These are phyloP conservation scores for Chiroxiphia lanceolata DNA, from an alignment of 2,797 vertebrate species.

Conservation along the genomic window DNA sequence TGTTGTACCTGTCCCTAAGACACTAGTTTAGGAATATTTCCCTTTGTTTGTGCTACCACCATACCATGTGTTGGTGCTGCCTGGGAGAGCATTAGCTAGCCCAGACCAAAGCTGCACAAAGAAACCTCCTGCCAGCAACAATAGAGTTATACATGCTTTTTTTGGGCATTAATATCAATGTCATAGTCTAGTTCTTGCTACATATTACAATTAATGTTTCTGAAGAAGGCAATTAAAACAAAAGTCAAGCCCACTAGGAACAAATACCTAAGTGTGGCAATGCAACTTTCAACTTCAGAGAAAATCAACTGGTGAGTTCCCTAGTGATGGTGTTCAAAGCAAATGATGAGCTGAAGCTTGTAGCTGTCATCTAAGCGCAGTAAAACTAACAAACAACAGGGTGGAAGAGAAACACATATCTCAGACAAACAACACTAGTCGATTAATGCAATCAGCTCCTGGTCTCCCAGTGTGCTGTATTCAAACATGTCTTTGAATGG, in stretches of 20 bases:
- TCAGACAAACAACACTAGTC: not conserved
- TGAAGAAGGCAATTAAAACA: not conserved
- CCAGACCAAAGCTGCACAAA: not conserved
- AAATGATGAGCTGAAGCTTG: not conserved
- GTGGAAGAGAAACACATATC: not conserved
- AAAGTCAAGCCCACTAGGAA: not conserved
- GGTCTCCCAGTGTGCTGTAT: not conserved
- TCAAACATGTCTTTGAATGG: not conserved
- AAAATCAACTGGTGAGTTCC: not conserved
- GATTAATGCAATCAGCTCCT: not conserved
- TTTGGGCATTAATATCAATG: not conserved
- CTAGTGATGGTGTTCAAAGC: not conserved
- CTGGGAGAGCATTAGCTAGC: not conserved
- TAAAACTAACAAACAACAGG: not conserved
- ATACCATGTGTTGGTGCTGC: not conserved
- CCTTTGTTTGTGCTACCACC: not conserved
- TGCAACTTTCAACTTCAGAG: not conserved
- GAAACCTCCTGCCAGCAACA: not conserved
- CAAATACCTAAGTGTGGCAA: not conserved
- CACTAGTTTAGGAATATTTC: not conserved
- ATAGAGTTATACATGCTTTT: not conserved
- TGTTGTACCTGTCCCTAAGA: fast-evolving
- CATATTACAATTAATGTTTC: not conserved
- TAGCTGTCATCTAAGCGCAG: not conserved
- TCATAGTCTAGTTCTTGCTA: not conserved